Conservation (phyloP, 1,140 invertebrate genomes). For the Lethrus apterus region DNA sequence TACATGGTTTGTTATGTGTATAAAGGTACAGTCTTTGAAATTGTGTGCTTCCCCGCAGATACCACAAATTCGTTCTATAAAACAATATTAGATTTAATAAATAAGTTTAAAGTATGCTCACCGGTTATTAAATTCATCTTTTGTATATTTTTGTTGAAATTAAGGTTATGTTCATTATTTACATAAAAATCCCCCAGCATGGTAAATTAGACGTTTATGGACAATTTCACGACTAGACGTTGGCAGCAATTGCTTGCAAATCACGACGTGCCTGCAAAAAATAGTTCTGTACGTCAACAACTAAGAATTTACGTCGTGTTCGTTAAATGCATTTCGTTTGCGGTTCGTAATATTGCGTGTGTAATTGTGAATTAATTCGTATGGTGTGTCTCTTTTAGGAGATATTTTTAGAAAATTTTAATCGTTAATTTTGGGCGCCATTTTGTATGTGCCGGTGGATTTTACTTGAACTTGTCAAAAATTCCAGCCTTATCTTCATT, state of each 20-base stretch:
- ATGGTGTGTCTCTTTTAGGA: conserved; percentile 12
- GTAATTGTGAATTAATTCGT: background rate
- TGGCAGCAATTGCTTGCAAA: conserved; percentile 24
- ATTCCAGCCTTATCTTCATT: conserved; percentile 19
- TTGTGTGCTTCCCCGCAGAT: conserved; percentile 32
- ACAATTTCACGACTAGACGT: background rate
- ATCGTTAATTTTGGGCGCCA: conserved; percentile 38
- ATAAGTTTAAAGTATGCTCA: conserved; percentile 3
- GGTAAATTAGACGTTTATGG: background rate
- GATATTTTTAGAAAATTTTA: conserved; percentile 30
- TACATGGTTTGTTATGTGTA: conserved; percentile 25
- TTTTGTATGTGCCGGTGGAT: conserved; percentile 40
- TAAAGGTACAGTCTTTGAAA: conserved; percentile 22
- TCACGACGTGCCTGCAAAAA: conserved; percentile 38
- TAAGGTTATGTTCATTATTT: conserved; percentile 15
- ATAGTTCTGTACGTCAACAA: conserved; percentile 38
- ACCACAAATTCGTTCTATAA: conserved; percentile 19
- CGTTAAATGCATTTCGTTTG: conserved; percentile 18
- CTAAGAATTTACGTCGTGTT: conserved; percentile 31
- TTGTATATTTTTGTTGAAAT: background rate
- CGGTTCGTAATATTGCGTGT: conserved; percentile 1
- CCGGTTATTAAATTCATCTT: background rate
- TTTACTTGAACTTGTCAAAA: conserved; percentile 33
- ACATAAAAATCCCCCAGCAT: background rate
- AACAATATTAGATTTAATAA: background rate